A percentile compares a stretch with the other conserved stretches of the same genome.
Conservation (phyloP, 2,797 vertebrate genomes). For the Rhinatrema bivittatum region DNA sequence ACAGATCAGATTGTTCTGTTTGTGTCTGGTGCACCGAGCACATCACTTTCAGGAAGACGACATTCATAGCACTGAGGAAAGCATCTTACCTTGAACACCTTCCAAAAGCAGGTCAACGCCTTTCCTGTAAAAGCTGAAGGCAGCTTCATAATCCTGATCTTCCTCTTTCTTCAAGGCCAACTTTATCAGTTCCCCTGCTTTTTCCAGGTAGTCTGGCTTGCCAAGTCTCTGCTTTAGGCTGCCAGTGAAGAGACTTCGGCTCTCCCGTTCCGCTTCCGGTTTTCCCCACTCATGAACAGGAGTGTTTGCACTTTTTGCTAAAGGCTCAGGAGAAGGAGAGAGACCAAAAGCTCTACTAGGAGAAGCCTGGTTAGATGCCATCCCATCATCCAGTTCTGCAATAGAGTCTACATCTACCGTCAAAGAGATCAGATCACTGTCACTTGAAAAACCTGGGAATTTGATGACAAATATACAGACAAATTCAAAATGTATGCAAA, state of each 20-base stretch:
- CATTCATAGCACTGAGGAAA: too few relatives aligned
- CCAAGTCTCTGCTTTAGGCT: constrained; percentile 59
- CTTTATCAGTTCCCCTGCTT: constrained; percentile 81
- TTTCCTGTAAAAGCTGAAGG: constrained; percentile 80
- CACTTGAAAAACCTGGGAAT: constrained; percentile 76
- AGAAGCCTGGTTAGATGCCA: constrained; percentile 88
- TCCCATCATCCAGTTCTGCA: constrained; percentile 86
- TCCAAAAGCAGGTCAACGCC: constrained; percentile 87
- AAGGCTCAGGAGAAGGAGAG: constrained; percentile 48
- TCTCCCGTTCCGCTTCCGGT: constrained; percentile 48
- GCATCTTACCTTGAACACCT: constrained; percentile 85
- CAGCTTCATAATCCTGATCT: constrained; percentile 80
- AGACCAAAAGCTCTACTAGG: constrained; percentile 68
- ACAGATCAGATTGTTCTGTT: too few relatives aligned
- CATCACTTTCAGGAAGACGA: too few relatives aligned
- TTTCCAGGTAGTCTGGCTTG: constrained; percentile 81
- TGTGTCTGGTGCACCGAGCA: too few relatives aligned
- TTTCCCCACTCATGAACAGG: constrained; percentile 64
- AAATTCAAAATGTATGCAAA: constrained; percentile 2
- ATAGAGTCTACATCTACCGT: constrained; percentile 81
- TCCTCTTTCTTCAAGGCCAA: constrained; percentile 86
- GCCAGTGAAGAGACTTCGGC: constrained; percentile 65
- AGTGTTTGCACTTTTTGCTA: constrained; percentile 30
- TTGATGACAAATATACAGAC: constrained; percentile 4
- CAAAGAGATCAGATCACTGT: constrained; percentile 81